A percentile compares a stretch with the other conserved stretches of the same genome.
Evolutionary conservation across 2,797 vertebrate genomes (phyloP).

Genomic region (Xyrichtys novacula): DNA sequence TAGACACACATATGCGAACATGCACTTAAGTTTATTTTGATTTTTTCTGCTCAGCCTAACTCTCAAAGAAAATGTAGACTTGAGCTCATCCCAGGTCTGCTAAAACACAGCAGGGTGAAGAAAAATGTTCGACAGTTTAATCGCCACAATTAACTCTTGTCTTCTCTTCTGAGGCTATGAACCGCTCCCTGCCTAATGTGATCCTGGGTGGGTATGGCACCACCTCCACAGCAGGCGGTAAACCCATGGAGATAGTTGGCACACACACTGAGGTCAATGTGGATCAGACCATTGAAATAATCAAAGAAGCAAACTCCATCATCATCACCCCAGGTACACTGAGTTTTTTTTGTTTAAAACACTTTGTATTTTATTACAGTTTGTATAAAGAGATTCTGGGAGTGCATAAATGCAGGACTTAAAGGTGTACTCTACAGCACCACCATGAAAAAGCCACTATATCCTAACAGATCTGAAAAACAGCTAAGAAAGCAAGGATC

Average conservation of each 20-base stretch:
- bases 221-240: conserved; percentile 81
- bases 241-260: conserved; percentile 85
- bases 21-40: not conserved
- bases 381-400: too few species aligned
- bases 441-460: not conserved
- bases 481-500: not conserved
- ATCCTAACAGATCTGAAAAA: not conserved
- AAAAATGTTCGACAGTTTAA: too few species aligned
- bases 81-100: too few species aligned
- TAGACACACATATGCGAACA: conserved; percentile 11
- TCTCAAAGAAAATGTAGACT: too few species aligned
- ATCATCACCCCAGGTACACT: conserved; percentile 85
- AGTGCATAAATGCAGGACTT: too few species aligned
- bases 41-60: too few species aligned
- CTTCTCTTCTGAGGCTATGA: conserved; percentile 77
- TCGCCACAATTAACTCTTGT: not conserved
- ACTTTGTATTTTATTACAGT: not conserved
- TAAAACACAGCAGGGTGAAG: too few species aligned
- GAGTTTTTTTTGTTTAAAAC: too few species aligned
- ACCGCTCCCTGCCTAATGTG: conserved; percentile 86
- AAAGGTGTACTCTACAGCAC: too few species aligned
- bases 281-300: conserved; percentile 84
- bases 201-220: conserved; percentile 85
- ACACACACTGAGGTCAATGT: conserved; percentile 85
- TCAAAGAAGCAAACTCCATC: conserved; percentile 84